A percentile compares a stretch with the other conserved stretches of the same genome.
phyloP scores from a whole-genome alignment of 1,140 invertebrate species.

The Trichomalopsis sarcophagae region DNA sequence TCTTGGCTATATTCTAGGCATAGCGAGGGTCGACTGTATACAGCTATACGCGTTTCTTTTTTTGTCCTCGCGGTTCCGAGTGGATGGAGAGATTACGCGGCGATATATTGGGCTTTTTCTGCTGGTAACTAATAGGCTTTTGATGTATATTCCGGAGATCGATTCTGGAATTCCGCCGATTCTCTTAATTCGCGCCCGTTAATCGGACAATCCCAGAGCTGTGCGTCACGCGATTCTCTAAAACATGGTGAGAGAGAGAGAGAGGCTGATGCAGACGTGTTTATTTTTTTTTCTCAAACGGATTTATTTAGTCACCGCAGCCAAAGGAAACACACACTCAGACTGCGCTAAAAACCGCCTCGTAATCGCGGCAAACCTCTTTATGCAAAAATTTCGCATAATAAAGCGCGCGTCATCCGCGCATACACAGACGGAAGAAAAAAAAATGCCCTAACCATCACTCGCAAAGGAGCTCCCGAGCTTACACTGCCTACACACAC shows the following conservation, averaged over 20 bases:
- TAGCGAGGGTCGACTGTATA: background rate
- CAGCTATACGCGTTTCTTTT: background rate
- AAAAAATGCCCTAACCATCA: background rate
- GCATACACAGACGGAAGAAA: background rate
- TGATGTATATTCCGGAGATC: constrained; percentile 21
- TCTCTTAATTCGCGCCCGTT: background rate
- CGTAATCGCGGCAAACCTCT: no score
- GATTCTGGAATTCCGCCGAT: constrained; percentile 14
- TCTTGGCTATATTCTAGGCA: background rate
- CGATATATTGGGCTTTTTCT: constrained; percentile 7
- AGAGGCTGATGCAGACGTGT: no score
- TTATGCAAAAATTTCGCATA: no score
- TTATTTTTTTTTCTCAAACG: no score
- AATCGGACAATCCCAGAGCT: no score
- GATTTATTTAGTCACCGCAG: no score
- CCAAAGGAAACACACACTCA: background rate
- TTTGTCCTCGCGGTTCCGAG: background rate
- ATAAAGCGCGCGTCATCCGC: background rate
- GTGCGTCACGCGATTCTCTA: no score
- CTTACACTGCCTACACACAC: background rate
- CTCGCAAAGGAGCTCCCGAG: background rate
- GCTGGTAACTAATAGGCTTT: constrained; percentile 44
- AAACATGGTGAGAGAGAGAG: no score
- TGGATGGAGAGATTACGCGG: constrained; percentile 5
- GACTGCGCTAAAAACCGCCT: background rate